A percentile compares a stretch with the other conserved stretches of the same genome.
Conservation (phyloP, 2,797 vertebrate species). For the Botia almorhae region DNA sequence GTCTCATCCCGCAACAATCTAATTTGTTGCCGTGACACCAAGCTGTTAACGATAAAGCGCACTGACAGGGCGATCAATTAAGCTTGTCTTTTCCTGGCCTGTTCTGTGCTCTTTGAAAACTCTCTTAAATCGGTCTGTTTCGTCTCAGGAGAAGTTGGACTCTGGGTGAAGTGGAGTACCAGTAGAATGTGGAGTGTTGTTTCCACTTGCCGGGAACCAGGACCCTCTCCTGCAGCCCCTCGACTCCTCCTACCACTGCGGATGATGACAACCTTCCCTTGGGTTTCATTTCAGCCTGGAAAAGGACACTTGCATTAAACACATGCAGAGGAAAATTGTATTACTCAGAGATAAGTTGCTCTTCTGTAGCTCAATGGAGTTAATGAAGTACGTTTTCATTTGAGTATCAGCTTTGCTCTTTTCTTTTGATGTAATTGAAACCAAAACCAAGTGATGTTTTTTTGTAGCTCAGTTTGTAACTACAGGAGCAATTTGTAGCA, state of each 20-base stretch:
- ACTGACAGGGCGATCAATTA: constrained; percentile 71
- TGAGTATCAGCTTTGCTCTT: neutral
- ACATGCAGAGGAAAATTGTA: neutral
- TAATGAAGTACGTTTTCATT: neutral
- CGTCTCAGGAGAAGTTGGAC: constrained; percentile 17
- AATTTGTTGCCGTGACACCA: constrained; percentile 73
- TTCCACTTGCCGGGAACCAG: constrained; percentile 12
- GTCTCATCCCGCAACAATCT: constrained; percentile 62
- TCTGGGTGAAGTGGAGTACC: constrained; percentile 19
- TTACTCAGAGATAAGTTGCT: constrained; percentile 3
- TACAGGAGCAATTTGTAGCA: too few species aligned
- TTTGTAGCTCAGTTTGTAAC: too few species aligned
- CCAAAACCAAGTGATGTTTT: too few species aligned
- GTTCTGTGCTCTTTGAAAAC: constrained; percentile 24
- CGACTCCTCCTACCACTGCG: constrained; percentile 38
- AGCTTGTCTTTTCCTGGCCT: constrained; percentile 41
- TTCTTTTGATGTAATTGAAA: neutral
- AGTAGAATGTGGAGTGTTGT: neutral
- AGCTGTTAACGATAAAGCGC: constrained; percentile 69
- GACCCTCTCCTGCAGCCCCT: neutral
- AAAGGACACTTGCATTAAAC: constrained; percentile 34
- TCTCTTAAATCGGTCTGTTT: constrained; percentile 22
- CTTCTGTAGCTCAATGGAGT: neutral
- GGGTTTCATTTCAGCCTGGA: constrained; percentile 33
- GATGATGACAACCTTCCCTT: constrained; percentile 38